A percentile compares a stretch with the other conserved stretches of the same genome.
Evolutionary conservation across 2,888 invertebrate species (phyloP).

Genomic region (Epicampocera succincta): DNA sequence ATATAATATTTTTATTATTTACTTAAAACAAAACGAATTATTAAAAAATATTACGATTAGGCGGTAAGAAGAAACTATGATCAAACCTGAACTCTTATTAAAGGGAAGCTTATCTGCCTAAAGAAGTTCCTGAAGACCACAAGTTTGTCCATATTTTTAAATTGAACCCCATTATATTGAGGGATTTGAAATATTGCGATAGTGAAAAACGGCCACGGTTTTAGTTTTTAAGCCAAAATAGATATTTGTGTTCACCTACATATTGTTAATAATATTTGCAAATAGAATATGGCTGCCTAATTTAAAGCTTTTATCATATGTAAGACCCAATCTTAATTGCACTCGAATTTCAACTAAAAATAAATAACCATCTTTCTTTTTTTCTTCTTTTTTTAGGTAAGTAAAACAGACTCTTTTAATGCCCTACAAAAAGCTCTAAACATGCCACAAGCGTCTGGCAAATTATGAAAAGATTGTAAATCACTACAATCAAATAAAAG

Average conservation of each 20-base stretch:
- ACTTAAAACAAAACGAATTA: too few species aligned
- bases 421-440: background rate
- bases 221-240: background rate
- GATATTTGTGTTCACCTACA: conserved; percentile 18
- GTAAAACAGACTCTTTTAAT: conserved; percentile 23
- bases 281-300: conserved; percentile 45
- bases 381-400: conserved; percentile 61
- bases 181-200: too few species aligned
- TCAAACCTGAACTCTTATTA: too few species aligned
- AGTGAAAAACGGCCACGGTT: too few species aligned
- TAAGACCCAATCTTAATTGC: conserved; percentile 4
- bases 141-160: too few species aligned
- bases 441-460: conserved; percentile 29
- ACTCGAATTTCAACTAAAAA: background rate
- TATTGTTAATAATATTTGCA: conserved; percentile 4
- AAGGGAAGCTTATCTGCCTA: too few species aligned
- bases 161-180: too few species aligned
- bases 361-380: conserved; percentile 19
- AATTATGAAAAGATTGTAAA: conserved; percentile 56
- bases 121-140: too few species aligned
- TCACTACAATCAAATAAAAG: conserved; percentile 43
- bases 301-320: conserved; percentile 17
- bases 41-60: too few species aligned
- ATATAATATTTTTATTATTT: too few species aligned
- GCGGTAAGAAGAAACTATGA: too few species aligned